Percentiles rank a stretch among this genome's conserved stretches.
Evolutionary conservation across 1,140 invertebrate genomes (phyloP).

Genomic region (Chrysoperla carnea): DNA sequence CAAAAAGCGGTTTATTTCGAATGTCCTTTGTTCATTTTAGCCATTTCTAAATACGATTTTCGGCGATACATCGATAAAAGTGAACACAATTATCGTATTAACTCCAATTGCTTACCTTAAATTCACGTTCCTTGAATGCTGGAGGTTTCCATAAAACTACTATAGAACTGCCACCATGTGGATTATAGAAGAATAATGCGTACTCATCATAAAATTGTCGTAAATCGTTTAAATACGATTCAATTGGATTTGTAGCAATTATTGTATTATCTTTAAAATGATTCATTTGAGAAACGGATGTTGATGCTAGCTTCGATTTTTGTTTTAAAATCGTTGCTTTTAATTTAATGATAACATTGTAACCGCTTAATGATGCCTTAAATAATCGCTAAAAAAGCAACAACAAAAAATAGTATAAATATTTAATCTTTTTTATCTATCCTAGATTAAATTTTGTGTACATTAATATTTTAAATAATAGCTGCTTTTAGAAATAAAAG

Average conservation of each 20-base stretch:
- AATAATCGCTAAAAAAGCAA: slow-evolving; percentile 42
- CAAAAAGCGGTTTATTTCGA: no score
- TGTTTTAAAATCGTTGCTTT: slow-evolving; percentile 24
- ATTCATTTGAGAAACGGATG: no score
- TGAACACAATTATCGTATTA: no score
- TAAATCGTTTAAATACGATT: slow-evolving; percentile 52
- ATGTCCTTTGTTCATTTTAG: no score
- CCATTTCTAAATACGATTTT: no score
- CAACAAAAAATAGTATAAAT: slow-evolving; percentile 8
- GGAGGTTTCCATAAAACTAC: slow-evolving; percentile 67
- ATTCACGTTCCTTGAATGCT: slow-evolving; percentile 36
- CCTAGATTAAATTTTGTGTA: no score
- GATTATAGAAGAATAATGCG: slow-evolving; percentile 78
- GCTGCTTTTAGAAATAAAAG: no score
- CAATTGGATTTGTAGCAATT: slow-evolving; percentile 28
- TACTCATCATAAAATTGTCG: slow-evolving; percentile 46
- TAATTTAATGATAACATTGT: slow-evolving; percentile 61
- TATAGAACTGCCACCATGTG: slow-evolving; percentile 63
- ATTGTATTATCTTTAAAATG: no score
- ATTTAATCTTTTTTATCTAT: no score
- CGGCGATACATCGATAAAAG: no score
- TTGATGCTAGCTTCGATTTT: no score
- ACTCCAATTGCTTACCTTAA: slow-evolving; percentile 38
- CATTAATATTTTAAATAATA: no score
- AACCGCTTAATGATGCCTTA: slow-evolving; percentile 42